phyloP scores from a whole-genome alignment of 2,113 vertebrate genomes.

The Apistogramma diplotaenia region DNA sequence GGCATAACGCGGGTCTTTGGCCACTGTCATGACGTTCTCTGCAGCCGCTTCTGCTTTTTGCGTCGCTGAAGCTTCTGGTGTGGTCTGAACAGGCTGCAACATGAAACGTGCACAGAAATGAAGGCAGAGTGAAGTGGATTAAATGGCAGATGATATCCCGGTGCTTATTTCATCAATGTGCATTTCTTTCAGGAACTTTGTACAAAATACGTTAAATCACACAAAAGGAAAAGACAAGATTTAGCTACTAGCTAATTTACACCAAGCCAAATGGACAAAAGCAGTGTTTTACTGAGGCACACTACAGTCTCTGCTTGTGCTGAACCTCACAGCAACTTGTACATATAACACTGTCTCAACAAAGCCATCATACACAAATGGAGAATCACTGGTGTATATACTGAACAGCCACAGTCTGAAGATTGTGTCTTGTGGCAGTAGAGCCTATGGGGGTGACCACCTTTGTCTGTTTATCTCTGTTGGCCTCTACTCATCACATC shows the following conservation, averaged over 20 bases:
- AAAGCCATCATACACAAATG: background rate
- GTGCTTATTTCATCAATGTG: background rate
- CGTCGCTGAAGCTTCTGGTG: constrained; percentile 27
- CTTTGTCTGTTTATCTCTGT: background rate
- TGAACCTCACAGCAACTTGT: background rate
- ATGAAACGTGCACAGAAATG: background rate
- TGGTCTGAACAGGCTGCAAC: constrained; percentile 50
- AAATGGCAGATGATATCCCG: background rate
- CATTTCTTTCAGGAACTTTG: background rate
- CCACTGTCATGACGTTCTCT: constrained; percentile 86
- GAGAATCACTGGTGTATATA: background rate
- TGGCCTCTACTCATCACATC: background rate
- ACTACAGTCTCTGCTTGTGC: background rate
- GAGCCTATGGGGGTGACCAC: background rate
- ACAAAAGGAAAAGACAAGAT: background rate
- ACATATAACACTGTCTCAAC: background rate
- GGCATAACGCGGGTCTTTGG: constrained; percentile 93
- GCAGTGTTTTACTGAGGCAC: background rate
- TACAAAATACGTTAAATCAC: background rate
- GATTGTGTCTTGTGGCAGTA: background rate
- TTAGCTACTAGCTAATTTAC: background rate
- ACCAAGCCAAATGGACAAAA: background rate
- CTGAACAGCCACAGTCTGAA: background rate
- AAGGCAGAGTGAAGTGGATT: background rate
- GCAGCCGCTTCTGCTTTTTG: constrained; percentile 59